A percentile compares a stretch with the other conserved stretches of the same genome.
phyloP scores from a whole-genome alignment of 2,797 vertebrate genomes.

The Liparis tanakae region DNA sequence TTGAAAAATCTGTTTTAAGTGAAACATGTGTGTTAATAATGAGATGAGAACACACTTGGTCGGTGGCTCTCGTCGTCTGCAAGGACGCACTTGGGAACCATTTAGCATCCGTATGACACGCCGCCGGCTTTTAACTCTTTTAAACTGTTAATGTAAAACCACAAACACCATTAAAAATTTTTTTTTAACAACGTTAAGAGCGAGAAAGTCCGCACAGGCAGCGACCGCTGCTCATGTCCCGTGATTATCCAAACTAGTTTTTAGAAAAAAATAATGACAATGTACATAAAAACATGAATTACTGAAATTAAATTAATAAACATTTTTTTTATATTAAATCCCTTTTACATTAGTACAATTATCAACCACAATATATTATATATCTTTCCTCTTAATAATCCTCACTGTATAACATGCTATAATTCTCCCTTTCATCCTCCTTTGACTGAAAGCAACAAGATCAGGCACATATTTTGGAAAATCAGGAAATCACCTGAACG shows the following conservation, averaged over 20 bases:
- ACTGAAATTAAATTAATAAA: neutral
- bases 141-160: no score
- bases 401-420: neutral
- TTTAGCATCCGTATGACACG: no score
- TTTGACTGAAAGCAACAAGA: neutral
- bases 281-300: neutral
- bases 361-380: neutral
- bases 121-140: no score
- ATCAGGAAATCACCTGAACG: neutral
- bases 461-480: neutral
- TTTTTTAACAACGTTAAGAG: no score
- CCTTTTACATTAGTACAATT: conserved; percentile 2
- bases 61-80: no score
- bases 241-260: no score
- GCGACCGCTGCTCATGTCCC: no score
- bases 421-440: neutral
- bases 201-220: no score
- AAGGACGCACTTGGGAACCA: no score
- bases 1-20: neutral
- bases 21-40: no score
- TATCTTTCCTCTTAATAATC: conserved; percentile 2
- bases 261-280: neutral
- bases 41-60: no score
- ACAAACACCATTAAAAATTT: no score
- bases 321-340: neutral